phyloP scores from a whole-genome alignment of 2,113 vertebrate genomes.

The Chaenogobius annularis region DNA sequence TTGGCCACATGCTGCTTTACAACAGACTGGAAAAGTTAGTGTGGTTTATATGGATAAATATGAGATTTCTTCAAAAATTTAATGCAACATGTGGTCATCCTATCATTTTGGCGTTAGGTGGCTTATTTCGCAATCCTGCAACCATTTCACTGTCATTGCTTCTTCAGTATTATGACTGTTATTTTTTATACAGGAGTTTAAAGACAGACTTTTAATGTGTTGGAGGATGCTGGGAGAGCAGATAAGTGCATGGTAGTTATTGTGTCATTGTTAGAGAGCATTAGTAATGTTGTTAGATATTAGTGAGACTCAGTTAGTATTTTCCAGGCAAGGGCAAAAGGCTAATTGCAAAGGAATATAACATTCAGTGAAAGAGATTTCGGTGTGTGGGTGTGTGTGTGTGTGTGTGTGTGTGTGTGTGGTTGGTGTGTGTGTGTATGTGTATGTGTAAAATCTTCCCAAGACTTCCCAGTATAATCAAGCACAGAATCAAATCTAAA shows the following conservation, averaged over 20 bases:
- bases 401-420: no score
- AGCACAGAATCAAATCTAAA: not conserved
- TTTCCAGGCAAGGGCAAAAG: conserved; percentile 59
- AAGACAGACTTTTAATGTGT: conserved; percentile 43
- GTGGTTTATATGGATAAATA: not conserved
- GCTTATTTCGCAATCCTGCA: conserved; percentile 8
- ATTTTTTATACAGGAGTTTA: not conserved
- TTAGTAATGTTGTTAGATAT: conserved; percentile 70
- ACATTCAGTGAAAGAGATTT: conserved; percentile 39
- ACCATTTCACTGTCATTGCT: conserved; percentile 5
- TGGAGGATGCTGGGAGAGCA: conserved; percentile 66
- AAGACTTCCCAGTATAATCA: not conserved
- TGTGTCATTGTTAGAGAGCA: conserved; percentile 64
- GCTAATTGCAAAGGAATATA: conserved; percentile 61
- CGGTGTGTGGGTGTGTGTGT: no score
- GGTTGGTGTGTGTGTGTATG: no score
- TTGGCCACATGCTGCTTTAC: conserved; percentile 51
- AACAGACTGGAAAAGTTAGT: not conserved
- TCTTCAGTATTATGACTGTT: conserved; percentile 1
- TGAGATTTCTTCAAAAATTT: not conserved
- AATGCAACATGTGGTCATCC: conserved; percentile 51
- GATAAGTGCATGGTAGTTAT: conserved; percentile 61
- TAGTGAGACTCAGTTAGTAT: conserved; percentile 68
- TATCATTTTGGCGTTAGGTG: conserved; percentile 24
- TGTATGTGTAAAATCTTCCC: not conserved